phyloP scores from a whole-genome alignment of 2,888 invertebrate genomes.

The Muscina levida region DNA sequence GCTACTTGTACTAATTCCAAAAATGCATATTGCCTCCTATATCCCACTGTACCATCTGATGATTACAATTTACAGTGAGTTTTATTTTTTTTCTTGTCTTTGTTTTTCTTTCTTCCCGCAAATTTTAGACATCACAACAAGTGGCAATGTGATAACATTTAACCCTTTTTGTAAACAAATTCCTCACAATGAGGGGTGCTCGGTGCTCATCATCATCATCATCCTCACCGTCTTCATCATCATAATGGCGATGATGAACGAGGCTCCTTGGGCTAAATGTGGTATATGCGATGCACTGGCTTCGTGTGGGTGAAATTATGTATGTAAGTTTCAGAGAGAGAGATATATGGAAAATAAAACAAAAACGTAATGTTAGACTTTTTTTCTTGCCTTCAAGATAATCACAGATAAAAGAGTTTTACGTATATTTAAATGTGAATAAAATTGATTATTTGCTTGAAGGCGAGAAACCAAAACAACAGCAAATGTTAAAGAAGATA shows the following conservation, averaged over 20 bases:
- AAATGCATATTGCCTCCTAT: too few relatives aligned
- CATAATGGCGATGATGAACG: constrained; percentile 22
- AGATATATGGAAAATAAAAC: too few relatives aligned
- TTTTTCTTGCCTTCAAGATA: constrained; percentile 62
- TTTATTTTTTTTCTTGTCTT: not conserved
- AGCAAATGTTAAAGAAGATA: not conserved
- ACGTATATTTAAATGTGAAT: constrained; percentile 58
- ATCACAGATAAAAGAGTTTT: constrained; percentile 55
- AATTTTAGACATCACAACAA: constrained; percentile 58
- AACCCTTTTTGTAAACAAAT: constrained; percentile 65
- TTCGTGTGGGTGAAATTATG: constrained; percentile 65
- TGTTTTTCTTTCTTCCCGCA: constrained; percentile 22
- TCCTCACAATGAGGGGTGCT: constrained; percentile 49
- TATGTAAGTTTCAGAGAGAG: too few relatives aligned
- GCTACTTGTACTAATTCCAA: too few relatives aligned
- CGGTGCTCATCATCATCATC: not conserved
- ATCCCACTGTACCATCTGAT: constrained; percentile 25
- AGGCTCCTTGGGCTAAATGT: not conserved
- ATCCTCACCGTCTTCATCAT: not conserved
- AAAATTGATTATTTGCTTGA: constrained; percentile 64
- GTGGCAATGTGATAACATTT: constrained; percentile 66
- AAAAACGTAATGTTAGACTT: constrained; percentile 53
- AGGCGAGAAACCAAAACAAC: constrained; percentile 54
- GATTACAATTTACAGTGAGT: too few relatives aligned
- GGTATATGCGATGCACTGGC: not conserved